Conservation (phyloP, 1,140 invertebrate species). For the Sarcophaga bullata region DNA sequence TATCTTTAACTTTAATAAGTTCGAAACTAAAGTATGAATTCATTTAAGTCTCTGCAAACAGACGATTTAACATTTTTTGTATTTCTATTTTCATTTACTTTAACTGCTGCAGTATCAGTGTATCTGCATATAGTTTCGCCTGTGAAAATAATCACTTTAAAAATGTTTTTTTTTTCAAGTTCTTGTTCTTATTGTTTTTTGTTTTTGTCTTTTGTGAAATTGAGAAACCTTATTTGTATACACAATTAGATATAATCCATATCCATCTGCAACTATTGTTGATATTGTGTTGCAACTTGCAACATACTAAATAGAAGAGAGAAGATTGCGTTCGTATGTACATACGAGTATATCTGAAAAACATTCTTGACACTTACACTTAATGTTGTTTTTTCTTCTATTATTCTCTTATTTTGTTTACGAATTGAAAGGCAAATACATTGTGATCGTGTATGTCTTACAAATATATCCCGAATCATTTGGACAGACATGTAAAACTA, state of each 20-base stretch:
- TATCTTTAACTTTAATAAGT: no score
- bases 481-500: not conserved
- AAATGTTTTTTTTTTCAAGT: not conserved
- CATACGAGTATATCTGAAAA: conserved; percentile 5
- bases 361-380: conserved; percentile 22
- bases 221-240: conserved; percentile 24
- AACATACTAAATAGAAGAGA: not conserved
- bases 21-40: no score
- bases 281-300: conserved; percentile 15
- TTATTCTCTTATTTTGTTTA: not conserved
- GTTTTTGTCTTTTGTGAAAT: not conserved
- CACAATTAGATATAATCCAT: conserved; percentile 6
- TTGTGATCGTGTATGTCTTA: no score
- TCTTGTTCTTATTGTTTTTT: not conserved
- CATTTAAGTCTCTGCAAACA: no score
- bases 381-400: not conserved
- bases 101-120: not conserved
- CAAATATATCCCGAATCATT: no score
- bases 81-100: not conserved
- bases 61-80: not conserved
- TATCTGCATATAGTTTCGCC: not conserved
- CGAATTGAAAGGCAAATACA: no score
- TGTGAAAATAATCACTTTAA: conserved; percentile 20
- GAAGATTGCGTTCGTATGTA: not conserved
- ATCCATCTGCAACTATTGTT: not conserved